Evolutionary conservation across 2,797 vertebrate species (phyloP).

Genomic region (Simalia tracyae): DNA sequence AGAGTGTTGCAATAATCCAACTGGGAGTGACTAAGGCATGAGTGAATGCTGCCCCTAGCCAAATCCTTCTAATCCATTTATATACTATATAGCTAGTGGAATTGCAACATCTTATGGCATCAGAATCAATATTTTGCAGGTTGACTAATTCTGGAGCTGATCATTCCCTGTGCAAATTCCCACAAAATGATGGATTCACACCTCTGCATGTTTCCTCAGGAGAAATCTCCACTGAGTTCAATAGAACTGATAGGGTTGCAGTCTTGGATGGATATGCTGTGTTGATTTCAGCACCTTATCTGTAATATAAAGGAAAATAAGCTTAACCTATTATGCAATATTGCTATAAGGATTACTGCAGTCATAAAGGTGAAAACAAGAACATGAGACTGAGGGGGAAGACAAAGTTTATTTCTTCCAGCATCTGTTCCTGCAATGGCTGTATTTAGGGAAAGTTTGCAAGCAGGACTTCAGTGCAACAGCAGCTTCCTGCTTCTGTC

Average conservation of each 20-base stretch:
- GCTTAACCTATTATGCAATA: neutral
- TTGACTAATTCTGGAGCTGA: neutral
- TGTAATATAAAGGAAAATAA: neutral
- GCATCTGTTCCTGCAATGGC: neutral
- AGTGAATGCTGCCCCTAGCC: neutral
- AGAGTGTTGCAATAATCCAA: neutral
- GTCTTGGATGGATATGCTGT: neutral
- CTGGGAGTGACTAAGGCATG: neutral
- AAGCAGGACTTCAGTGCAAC: neutral
- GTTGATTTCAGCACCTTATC: neutral
- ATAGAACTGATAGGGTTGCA: neutral
- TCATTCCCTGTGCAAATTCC: neutral
- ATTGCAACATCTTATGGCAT: neutral
- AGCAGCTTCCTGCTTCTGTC: neutral
- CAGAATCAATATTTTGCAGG: neutral
- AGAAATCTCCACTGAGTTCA: neutral
- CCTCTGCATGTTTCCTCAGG: neutral
- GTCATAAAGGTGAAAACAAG: neutral
- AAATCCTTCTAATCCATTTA: neutral
- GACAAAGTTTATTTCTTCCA: neutral
- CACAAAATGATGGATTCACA: neutral
- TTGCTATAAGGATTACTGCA: neutral
- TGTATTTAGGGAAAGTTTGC: neutral
- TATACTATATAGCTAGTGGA: neutral
- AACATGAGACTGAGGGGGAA: neutral